Percentiles rank a stretch among this genome's conserved stretches.
These are phyloP conservation scores for Orchesellides sinensis DNA, from an alignment of 2,888 invertebrate genomes.

Conservation along the genomic window DNA sequence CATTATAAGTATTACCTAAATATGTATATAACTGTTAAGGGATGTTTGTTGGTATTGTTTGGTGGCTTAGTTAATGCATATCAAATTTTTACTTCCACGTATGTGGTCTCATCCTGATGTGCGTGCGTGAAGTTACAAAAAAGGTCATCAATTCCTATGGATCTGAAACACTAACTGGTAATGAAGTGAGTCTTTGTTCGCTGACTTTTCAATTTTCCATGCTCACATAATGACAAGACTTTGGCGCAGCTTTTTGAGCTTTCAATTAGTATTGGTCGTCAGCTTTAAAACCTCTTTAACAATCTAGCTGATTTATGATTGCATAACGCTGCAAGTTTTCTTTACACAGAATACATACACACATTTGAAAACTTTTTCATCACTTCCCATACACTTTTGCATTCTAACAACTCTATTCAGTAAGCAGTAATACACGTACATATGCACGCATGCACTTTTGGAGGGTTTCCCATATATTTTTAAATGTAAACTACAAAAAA, in stretches of 20 bases:
- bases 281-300: neutral
- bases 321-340: no score
- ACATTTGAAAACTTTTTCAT: no score
- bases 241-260: neutral
- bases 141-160: conserved; percentile 44
- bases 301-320: neutral
- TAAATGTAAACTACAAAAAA: no score
- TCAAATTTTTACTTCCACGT: conserved; percentile 37
- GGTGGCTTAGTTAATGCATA: neutral
- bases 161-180: conserved; percentile 18
- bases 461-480: no score
- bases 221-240: neutral
- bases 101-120: conserved; percentile 55
- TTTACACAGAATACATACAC: no score
- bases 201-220: conserved; percentile 3
- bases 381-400: neutral
- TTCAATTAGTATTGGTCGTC: conserved; percentile 30
- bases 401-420: neutral
- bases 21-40: no score
- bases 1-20: no score
- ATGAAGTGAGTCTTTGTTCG: neutral
- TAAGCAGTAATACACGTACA: conserved; percentile 36
- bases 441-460: no score
- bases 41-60: no score
- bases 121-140: conserved; percentile 36